Evolutionary conservation across 2,797 vertebrate genomes (phyloP).

Genomic region (Bradypodion pumilum): DNA sequence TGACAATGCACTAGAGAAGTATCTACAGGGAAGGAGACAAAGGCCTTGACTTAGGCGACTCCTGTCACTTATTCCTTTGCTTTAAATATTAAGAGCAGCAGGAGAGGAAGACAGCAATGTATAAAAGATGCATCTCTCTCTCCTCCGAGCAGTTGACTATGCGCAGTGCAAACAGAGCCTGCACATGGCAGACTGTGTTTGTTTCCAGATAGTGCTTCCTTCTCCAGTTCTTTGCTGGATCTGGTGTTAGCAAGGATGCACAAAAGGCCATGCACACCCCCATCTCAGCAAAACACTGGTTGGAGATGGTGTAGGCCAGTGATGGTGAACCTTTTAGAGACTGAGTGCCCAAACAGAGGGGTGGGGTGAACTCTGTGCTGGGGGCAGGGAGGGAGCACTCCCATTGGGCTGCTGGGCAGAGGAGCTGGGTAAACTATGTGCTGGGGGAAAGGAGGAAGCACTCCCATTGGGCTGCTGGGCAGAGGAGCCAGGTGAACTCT

Average conservation of each 20-base stretch:
- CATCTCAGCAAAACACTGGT: not conserved
- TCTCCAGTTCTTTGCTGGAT: not conserved
- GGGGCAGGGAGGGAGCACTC: no score
- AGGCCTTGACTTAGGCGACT: slow-evolving; percentile 47
- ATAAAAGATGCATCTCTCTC: slow-evolving; percentile 20
- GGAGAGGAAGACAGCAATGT: not conserved
- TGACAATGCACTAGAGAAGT: slow-evolving; percentile 57
- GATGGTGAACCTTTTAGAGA: no score
- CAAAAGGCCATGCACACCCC: no score
- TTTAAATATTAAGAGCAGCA: slow-evolving; percentile 61
- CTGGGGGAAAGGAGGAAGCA: no score
- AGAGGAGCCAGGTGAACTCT: no score
- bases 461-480: no score
- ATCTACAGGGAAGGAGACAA: not conserved
- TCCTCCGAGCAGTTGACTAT: slow-evolving; percentile 38
- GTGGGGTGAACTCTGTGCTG: no score
- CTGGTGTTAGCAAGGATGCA: not conserved
- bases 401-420: no score
- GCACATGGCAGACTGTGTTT: not conserved
- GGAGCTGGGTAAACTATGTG: no score
- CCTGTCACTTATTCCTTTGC: slow-evolving; percentile 56
- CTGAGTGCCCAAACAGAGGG: no score
- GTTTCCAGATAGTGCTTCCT: not conserved
- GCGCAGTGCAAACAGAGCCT: not conserved
- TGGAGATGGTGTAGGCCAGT: no score